Percentiles rank a stretch among this genome's conserved stretches.
Evolutionary conservation across 2,113 vertebrate genomes (phyloP).

Genomic region (Xyrauchen texanus): DNA sequence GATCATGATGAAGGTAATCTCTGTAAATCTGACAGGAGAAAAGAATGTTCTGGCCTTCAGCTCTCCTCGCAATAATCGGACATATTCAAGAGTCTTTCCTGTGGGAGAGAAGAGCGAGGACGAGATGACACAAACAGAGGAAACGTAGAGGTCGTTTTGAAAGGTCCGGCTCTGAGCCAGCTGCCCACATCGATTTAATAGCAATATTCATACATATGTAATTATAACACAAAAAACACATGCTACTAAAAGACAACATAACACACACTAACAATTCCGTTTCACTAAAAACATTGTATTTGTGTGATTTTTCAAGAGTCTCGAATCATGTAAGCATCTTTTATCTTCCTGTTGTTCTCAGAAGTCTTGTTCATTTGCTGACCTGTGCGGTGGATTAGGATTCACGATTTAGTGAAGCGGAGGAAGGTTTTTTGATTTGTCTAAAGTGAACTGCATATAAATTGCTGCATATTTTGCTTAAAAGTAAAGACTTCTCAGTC

Average conservation of each 20-base stretch:
- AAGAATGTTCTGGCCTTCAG: slow-evolving; percentile 76
- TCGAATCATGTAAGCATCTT: not conserved
- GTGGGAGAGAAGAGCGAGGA: slow-evolving; percentile 65
- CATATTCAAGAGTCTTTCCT: slow-evolving; percentile 78
- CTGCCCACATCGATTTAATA: no score
- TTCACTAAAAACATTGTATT: not conserved
- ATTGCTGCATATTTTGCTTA: no score
- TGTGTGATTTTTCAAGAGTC: not conserved
- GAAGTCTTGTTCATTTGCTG: not conserved
- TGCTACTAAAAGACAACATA: no score
- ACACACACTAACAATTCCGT: no score
- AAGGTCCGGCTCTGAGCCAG: no score
- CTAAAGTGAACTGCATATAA: no score
- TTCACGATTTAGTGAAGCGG: slow-evolving; percentile 19
- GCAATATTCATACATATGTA: no score
- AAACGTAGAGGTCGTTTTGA: no score
- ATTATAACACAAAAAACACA: no score
- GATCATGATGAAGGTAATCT: slow-evolving; percentile 80
- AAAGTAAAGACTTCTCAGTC: no score
- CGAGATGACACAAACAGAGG: not conserved
- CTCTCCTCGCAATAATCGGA: slow-evolving; percentile 74
- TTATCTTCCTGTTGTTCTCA: not conserved
- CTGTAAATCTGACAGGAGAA: slow-evolving; percentile 77
- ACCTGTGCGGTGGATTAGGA: slow-evolving; percentile 37
- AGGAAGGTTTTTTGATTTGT: no score